Base-by-base conservation (phyloP, 2,888 invertebrate genomes). In the Acronicta leporina region DNA sequence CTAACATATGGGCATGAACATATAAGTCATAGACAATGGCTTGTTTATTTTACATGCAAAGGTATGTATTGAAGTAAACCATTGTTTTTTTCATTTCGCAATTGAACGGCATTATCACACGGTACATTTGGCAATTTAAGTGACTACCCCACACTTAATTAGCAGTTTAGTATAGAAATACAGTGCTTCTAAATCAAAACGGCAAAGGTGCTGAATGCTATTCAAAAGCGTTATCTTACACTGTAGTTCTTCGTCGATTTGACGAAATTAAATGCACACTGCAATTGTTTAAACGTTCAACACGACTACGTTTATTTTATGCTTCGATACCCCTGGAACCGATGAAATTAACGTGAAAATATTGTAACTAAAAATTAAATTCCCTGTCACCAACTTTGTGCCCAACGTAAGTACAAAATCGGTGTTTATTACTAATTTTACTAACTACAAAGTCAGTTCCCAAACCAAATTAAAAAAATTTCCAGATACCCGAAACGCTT, bases 271-370 rank as follows among this genome's bases (percentile, higher is more conserved):
- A 45, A 44, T 38, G 73, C 67, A 59, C 59, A 59, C 64, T 65
- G 68, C 66, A 65, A 68, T 62, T 68, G 43, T 67, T 79, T 88
- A 87, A 69, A 88, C 75, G 73, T 83, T 88, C 80, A 88, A 80
- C 71, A 88, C 80, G 79, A 87, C 68, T 66, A 88, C 81, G 72
- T 82, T 88, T 78, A 88, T 80, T 80, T 84, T 89, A 83, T 82
- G 82, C 85, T 88, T 90, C 78, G 78, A 56, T 56, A 81, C 59
- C 81, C 89, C 91, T 92, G 91, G 57, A 88, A 80, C 50, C 69
- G 75, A 71, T 25, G 54, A 60, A 38, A 48, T 35, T 25, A 27
- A 30, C 7, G 46, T 63, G 14, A 60, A 55, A 16, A 7, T 44
- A 40, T 20, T n/a, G 13, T 25, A 8, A 13, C 13, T 0, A 38